Evolutionary conservation across 2,797 vertebrate genomes (phyloP), one percentile per base, ranked within the genome.

Genomic region (Anguilla megastoma): DNA sequence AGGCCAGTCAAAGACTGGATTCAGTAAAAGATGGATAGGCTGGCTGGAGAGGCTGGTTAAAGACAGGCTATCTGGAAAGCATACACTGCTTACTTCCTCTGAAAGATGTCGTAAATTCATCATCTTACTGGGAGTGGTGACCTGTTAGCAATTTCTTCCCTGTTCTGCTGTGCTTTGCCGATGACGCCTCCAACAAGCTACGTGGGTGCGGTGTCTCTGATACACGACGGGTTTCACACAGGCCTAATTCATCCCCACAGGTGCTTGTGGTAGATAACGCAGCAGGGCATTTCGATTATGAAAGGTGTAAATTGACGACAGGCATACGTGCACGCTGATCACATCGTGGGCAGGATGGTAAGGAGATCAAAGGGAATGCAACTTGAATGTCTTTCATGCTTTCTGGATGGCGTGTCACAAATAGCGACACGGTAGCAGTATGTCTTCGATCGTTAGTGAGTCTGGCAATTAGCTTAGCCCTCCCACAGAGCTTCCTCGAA

Each of bases 201-300:
- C 8, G 16, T 41, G 27, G 30, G 30, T 1, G 27, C 18, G 27
- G 9, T 30, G 74, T 16, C 36, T 14, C 74, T 45, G 16, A 41
- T 16, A 79, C 45, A 84, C 18, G 85, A 89, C 79, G 88, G 58
- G 85, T 91, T 63, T 85, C 88, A 85, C 85, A 91, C 87, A 86
- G 63, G 87, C 21, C 60, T 58, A 71, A 74, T 87, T 63, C 56
- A 87, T 58, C 45, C 21, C 36, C 24, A 54, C n/a, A 71, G 82
- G 71, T 27, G 63, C 36, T 58, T 84, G 14, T 9, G 54, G 80
- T 71, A 50, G 79, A 50, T 82, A 82, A n/a, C 79, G 6, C 18
- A 33, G 79, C 45, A 21, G n/a, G 79, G 24, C 79, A 16, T 76
- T 54, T 58, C 33, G 27, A 60, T 27, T 33, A 41, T 3, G 14